Evolutionary conservation across 2,113 vertebrate species (phyloP).

Genomic region (Entelurus aequoreus): DNA sequence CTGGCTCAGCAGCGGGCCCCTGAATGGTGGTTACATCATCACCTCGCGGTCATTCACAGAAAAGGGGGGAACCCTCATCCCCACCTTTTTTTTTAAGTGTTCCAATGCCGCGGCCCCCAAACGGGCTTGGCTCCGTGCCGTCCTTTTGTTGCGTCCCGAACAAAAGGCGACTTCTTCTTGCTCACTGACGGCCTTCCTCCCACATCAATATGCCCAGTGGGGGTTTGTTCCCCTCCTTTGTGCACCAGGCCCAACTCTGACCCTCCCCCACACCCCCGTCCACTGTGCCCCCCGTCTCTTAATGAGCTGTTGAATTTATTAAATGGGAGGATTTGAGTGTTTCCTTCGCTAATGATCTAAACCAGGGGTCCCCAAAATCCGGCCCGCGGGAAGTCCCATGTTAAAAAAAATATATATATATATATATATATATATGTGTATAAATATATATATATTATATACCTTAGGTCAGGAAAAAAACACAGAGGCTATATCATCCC

Average conservation of each 20-base stretch:
- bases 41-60: slow-evolving; percentile 37
- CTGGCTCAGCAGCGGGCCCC: slow-evolving; percentile 55
- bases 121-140: slow-evolving; percentile 38
- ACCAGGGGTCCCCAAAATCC: too few species aligned
- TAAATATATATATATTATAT: too few species aligned
- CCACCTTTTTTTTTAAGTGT: slow-evolving; percentile 35
- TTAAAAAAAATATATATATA: too few species aligned
- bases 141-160: slow-evolving; percentile 67
- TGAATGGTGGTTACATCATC: slow-evolving; percentile 67
- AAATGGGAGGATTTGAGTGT: slow-evolving; percentile 44
- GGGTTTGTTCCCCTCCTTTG: slow-evolving; percentile 54
- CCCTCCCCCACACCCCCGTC: slow-evolving; percentile 45
- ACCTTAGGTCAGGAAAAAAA: too few species aligned
- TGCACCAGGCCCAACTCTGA: slow-evolving; percentile 53
- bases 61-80: slow-evolving; percentile 33
- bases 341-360: neutral
- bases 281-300: slow-evolving; percentile 61
- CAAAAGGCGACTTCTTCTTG: slow-evolving; percentile 70
- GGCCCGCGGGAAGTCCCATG: too few species aligned
- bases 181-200: slow-evolving; percentile 64
- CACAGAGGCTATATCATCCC: too few species aligned
- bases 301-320: slow-evolving; percentile 50
- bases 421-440: too few species aligned
- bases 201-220: slow-evolving; percentile 65
- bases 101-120: slow-evolving; percentile 42